Evolutionary conservation across 2,888 invertebrate genomes (phyloP).

Genomic region (Sicus ferrugineus): DNA sequence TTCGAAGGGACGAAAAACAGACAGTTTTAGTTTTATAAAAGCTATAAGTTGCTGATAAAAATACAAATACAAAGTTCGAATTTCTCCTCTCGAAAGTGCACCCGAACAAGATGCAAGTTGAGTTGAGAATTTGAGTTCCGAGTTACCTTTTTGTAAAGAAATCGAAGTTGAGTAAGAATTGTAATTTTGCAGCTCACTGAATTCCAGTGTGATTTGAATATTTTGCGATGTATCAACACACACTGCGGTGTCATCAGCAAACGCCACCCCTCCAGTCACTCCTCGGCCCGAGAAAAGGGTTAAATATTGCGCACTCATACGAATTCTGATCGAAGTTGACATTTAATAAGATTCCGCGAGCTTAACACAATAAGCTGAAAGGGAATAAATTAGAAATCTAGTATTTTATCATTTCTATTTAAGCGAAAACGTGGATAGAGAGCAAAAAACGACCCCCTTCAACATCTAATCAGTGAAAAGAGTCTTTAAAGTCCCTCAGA

Average conservation of each 20-base stretch:
- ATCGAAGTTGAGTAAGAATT: background rate
- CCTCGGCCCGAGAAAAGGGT: background rate
- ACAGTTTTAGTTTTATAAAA: too few relatives aligned
- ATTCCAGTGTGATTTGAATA: constrained; percentile 6
- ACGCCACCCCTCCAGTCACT: background rate
- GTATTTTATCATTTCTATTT: background rate
- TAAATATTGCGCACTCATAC: constrained; percentile 9
- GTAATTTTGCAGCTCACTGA: constrained; percentile 26
- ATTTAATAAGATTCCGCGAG: background rate
- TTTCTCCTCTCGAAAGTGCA: too few relatives aligned
- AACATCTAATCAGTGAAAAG: background rate
- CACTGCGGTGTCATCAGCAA: background rate
- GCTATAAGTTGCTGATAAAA: too few relatives aligned
- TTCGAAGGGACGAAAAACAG: too few relatives aligned
- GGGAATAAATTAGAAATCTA: background rate
- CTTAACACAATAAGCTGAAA: background rate
- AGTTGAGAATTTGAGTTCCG: too few relatives aligned
- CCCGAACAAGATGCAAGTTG: too few relatives aligned
- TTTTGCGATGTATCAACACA: background rate
- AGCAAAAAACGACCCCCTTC: background rate
- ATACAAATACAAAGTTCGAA: too few relatives aligned
- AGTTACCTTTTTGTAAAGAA: too few relatives aligned
- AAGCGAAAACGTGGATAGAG: background rate
- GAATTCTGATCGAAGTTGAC: background rate
- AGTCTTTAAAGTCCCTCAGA: background rate